These are phyloP conservation scores for Drosophila hydei DNA, from an alignment of 1,140 invertebrate genomes.

Conservation along the genomic window DNA sequence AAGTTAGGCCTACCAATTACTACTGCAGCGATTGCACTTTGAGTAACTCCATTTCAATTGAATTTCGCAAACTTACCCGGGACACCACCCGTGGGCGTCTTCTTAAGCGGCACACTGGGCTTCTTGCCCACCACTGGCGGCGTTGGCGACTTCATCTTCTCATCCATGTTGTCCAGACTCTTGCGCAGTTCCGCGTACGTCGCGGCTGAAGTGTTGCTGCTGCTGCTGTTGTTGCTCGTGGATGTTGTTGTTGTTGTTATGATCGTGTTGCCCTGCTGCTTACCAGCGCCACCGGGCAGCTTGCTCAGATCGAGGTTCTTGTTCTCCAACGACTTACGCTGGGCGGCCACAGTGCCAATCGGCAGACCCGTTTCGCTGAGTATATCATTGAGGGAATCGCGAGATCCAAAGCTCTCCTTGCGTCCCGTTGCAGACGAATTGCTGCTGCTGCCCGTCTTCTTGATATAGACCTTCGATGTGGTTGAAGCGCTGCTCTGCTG, in stretches of 20 bases:
- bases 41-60: conserved; percentile 20
- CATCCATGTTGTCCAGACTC: conserved; percentile 80
- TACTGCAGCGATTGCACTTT: conserved; percentile 3
- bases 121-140: conserved; percentile 85
- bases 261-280: conserved; percentile 22
- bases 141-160: conserved; percentile 78
- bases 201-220: conserved; percentile 34
- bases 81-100: conserved; percentile 85
- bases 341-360: conserved; percentile 84
- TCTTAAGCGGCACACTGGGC: conserved; percentile 87
- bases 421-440: conserved; percentile 63
- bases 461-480: conserved; percentile 79
- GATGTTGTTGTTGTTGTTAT: conserved; percentile 40
- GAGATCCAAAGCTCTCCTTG: conserved; percentile 83
- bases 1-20: not conserved
- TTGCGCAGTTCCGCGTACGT: conserved; percentile 69
- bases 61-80: conserved; percentile 62
- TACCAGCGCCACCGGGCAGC: conserved; percentile 49
- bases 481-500: conserved; percentile 48
- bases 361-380: conserved; percentile 76
- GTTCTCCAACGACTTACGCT: conserved; percentile 85
- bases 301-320: conserved; percentile 82
- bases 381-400: conserved; percentile 83
- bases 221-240: conserved; percentile 38
- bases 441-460: conserved; percentile 72